A percentile compares a stretch with the other conserved stretches of the same genome.
phyloP scores from a whole-genome alignment of 2,113 vertebrate species.

The Myotis brandtii region DNA sequence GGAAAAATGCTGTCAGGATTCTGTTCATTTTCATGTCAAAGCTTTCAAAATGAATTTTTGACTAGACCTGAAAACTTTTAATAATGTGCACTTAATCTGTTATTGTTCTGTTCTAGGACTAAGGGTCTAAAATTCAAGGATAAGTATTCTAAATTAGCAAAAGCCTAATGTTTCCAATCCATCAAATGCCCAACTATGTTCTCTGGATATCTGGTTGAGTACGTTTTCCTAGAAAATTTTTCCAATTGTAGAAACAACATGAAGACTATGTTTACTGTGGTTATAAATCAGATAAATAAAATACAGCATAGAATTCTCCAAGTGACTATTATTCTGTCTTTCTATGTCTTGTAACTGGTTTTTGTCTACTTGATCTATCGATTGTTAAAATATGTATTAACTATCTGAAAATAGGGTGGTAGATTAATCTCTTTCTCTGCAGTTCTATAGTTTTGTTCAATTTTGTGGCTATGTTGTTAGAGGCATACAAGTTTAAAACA shows the following conservation, averaged over 20 bases:
- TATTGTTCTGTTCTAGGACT: constrained; percentile 14
- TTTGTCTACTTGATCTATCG: background rate
- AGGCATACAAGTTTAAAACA: background rate
- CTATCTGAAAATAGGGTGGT: background rate
- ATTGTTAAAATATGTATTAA: background rate
- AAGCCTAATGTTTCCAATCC: background rate
- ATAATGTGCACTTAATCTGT: constrained; percentile 58
- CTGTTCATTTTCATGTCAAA: constrained; percentile 74
- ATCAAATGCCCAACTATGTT: background rate
- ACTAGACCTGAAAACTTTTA: constrained; percentile 65
- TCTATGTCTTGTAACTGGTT: background rate
- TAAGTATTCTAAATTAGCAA: constrained; percentile 3
- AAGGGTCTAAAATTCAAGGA: background rate
- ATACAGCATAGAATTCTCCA: background rate
- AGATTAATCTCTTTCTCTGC: background rate
- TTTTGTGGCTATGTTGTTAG: background rate
- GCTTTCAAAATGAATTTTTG: constrained; percentile 80
- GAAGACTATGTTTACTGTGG: background rate
- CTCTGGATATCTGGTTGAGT: background rate
- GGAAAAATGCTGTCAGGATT: constrained; percentile 73
- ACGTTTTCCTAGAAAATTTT: background rate
- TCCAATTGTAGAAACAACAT: background rate
- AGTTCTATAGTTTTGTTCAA: background rate
- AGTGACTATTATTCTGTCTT: background rate
- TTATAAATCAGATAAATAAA: constrained; percentile 39